A percentile compares a stretch with the other conserved stretches of the same genome.
phyloP scores from a whole-genome alignment of 2,888 invertebrate species.

The Cataglyphis rosenhaueri region DNA sequence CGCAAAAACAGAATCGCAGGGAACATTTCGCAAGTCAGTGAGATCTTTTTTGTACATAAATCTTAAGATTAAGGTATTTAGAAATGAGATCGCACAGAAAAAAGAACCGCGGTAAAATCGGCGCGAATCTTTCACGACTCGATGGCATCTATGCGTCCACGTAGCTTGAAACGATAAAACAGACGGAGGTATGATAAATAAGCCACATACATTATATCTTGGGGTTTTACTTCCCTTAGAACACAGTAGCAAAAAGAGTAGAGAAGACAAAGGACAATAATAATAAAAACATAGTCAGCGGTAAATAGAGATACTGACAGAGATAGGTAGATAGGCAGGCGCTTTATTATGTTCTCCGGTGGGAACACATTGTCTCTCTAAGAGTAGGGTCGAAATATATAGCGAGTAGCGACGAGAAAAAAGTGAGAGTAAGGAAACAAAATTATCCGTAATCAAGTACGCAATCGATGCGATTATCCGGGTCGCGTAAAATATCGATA shows the following conservation, averaged over 20 bases:
- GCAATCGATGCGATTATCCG: constrained; percentile 11
- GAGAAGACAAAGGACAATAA: not conserved
- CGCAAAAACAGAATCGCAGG: not conserved
- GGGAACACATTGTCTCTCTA: not conserved
- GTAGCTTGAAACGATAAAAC: constrained; percentile 27
- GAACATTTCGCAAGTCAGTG: constrained; percentile 6
- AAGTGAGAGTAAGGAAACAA: not conserved
- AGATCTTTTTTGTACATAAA: not conserved
- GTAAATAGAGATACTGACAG: not conserved
- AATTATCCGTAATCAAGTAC: constrained; percentile 4
- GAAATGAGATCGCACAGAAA: not conserved
- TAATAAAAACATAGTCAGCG: not conserved
- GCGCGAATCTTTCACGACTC: constrained; percentile 15
- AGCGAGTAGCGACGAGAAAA: not conserved
- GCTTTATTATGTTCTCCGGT: constrained; percentile 8
- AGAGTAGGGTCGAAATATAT: not conserved
- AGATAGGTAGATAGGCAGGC: not conserved
- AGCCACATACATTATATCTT: constrained; percentile 12
- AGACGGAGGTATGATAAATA: constrained; percentile 31
- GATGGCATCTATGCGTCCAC: constrained; percentile 6
- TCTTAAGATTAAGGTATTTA: not conserved
- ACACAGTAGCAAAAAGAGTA: not conserved
- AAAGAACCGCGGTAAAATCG: not conserved
- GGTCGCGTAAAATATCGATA: constrained; percentile 18
- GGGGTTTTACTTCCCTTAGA: constrained; percentile 1